Conservation (phyloP, 2,888 invertebrate genomes). For the Drosophila kuntzei region DNA sequence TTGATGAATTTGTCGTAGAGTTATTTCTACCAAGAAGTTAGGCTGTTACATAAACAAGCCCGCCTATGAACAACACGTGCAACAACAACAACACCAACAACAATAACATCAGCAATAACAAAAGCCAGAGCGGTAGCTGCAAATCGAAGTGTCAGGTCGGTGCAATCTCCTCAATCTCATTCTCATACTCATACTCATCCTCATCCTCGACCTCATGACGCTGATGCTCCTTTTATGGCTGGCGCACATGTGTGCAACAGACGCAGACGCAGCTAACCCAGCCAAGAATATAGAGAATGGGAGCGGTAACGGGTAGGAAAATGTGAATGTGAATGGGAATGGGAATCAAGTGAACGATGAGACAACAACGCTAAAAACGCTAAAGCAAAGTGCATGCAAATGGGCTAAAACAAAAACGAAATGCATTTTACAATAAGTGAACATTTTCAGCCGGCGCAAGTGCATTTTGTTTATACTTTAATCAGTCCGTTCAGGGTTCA, state of each 20-base stretch:
- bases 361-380: conserved; percentile 59
- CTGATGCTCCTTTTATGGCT: conserved; percentile 72
- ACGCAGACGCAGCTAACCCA: conserved; percentile 43
- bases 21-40: conserved; percentile 73
- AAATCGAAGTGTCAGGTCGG: conserved; percentile 78
- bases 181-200: conserved; percentile 6
- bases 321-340: not conserved
- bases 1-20: conserved; percentile 74
- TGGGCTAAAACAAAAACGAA: conserved; percentile 65
- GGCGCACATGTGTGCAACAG: conserved; percentile 79
- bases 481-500: conserved; percentile 57
- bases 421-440: conserved; percentile 74
- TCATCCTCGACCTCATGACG: conserved; percentile 38
- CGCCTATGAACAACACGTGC: conserved; percentile 68
- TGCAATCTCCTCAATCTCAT: conserved; percentile 38
- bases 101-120: conserved; percentile 29
- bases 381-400: conserved; percentile 77
- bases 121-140: conserved; percentile 51
- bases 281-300: conserved; percentile 9
- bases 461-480: conserved; percentile 78
- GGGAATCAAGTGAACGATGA: conserved; percentile 34
- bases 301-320: conserved; percentile 6
- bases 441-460: conserved; percentile 56
- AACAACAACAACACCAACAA: conserved; percentile 57
- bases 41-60: conserved; percentile 73